Percentiles rank a stretch among this genome's conserved stretches.
Evolutionary conservation across 2,888 invertebrate genomes (phyloP).

Genomic region (Agrochola macilenta): DNA sequence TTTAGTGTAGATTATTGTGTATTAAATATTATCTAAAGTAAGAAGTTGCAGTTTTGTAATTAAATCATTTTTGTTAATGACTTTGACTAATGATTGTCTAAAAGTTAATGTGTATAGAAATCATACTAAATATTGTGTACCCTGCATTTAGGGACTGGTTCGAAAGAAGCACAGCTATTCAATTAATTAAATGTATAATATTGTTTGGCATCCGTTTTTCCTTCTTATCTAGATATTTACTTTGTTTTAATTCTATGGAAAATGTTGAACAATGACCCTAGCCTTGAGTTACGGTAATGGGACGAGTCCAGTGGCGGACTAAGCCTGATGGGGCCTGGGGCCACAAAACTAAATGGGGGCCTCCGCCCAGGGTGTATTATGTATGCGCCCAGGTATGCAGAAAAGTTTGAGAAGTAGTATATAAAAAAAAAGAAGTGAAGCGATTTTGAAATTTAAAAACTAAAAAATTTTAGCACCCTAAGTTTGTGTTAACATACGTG

Average conservation of each 20-base stretch:
- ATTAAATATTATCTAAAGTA: slow-evolving; percentile 72
- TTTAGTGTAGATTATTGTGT: slow-evolving; percentile 73
- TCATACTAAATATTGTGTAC: slow-evolving; percentile 12
- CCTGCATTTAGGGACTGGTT: slow-evolving; percentile 5
- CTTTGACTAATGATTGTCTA: neutral
- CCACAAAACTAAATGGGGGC: no score
- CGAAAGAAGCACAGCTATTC: slow-evolving; percentile 18
- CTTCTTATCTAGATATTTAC: neutral
- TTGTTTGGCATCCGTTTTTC: slow-evolving; percentile 6
- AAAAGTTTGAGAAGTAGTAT: no score
- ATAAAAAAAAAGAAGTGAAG: no score
- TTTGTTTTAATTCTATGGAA: neutral
- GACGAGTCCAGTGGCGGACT: neutral
- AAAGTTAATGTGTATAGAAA: neutral
- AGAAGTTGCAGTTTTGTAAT: slow-evolving; percentile 33
- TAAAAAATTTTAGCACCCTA: no score
- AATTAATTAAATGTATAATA: slow-evolving; percentile 10
- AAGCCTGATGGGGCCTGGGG: no score
- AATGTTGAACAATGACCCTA: neutral
- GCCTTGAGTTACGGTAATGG: neutral
- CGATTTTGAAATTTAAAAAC: no score
- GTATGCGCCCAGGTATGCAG: no score
- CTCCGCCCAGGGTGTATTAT: no score
- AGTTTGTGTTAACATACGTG: no score
- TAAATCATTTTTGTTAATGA: slow-evolving; percentile 16